A percentile compares a stretch with the other conserved stretches of the same genome.
Evolutionary conservation across 2,797 vertebrate genomes (phyloP).

Genomic region (Petrocephalus sullivani): DNA sequence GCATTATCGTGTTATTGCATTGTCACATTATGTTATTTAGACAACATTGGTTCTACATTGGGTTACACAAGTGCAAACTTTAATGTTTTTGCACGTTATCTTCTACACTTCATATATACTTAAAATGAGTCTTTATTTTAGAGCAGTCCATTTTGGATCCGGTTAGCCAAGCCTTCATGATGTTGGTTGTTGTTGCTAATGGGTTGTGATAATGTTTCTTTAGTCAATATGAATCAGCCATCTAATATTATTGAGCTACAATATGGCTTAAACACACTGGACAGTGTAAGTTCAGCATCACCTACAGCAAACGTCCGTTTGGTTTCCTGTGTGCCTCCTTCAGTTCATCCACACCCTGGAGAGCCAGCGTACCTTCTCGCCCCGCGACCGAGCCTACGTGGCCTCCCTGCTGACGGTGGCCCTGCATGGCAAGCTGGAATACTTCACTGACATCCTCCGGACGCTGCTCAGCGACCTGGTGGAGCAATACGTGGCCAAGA

Average conservation of each 20-base stretch:
- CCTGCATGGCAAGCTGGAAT: constrained; percentile 90
- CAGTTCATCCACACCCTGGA: constrained; percentile 97
- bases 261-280: background rate
- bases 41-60: background rate
- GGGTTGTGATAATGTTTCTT: background rate
- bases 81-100: background rate
- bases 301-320: too few species aligned
- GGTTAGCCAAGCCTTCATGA: background rate
- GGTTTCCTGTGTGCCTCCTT: background rate
- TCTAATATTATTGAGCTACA: background rate
- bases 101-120: background rate
- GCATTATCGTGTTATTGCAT: too few species aligned
- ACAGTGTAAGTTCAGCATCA: background rate
- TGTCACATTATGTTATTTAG: too few species aligned
- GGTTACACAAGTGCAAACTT: background rate
- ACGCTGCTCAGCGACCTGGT: constrained; percentile 88
- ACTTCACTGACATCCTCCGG: constrained; percentile 96
- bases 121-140: background rate
- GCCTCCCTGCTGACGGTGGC: constrained; percentile 89
- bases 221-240: background rate
- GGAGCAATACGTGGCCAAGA: constrained; percentile 92
- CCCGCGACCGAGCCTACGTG: constrained; percentile 87
- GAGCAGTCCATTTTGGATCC: background rate
- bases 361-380: constrained; percentile 89
- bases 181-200: background rate